Percentiles rank a stretch among this genome's conserved stretches.
Evolutionary conservation across 2,113 vertebrate species (phyloP).

Genomic region (Malurus cyaneus): DNA sequence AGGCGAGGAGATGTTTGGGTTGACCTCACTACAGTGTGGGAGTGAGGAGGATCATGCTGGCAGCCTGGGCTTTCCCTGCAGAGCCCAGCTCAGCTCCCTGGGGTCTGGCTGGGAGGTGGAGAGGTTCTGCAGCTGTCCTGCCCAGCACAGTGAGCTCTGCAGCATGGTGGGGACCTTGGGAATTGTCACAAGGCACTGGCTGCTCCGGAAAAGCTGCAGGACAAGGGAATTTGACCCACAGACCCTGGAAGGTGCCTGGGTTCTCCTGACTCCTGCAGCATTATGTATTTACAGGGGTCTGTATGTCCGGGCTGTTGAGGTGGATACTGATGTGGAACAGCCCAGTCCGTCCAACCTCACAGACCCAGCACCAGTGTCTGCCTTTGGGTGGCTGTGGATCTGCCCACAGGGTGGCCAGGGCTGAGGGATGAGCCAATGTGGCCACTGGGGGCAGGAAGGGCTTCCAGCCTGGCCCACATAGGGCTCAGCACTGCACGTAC

Average conservation of each 20-base stretch:
- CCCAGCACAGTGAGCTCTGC: background rate
- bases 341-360: background rate
- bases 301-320: background rate
- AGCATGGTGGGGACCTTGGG: background rate
- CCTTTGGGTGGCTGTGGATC: background rate
- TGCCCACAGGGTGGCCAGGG: background rate
- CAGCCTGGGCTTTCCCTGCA: background rate
- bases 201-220: background rate
- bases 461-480: background rate
- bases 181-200: background rate
- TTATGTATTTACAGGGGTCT: background rate
- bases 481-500: constrained; percentile 39
- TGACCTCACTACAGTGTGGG: background rate
- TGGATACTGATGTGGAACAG: background rate
- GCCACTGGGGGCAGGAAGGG: background rate
- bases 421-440: background rate
- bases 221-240: background rate
- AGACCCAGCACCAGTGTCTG: background rate
- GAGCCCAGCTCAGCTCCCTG: background rate
- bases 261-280: background rate
- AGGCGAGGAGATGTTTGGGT: background rate
- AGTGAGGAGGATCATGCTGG: background rate
- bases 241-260: background rate
- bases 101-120: background rate
- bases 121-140: background rate